Base-by-base conservation (phyloP, 2,888 invertebrate species). In the Nomada ruficornis region DNA sequence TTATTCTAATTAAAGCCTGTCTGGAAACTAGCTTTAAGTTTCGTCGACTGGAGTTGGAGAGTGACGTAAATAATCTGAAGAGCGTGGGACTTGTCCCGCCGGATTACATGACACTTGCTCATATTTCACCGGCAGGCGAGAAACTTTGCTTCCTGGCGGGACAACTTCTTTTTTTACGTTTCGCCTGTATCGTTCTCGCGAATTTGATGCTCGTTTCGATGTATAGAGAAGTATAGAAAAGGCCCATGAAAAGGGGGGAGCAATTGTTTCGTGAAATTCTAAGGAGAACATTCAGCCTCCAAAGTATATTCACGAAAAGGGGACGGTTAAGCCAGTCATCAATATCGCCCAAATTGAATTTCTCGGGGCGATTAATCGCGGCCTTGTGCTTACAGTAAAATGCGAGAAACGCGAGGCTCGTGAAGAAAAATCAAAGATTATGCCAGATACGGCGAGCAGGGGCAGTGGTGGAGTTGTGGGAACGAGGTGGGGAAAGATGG, bases 271-370 rank as follows among this genome's bases (percentile, higher is more conserved):
- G 15, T 47, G 11, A 47, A 47, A 47, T 47, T 47, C 13, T 47
- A 47, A 13, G 13, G 11, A 13, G 47, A 13, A 0, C 0, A 2
- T 47, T 47, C 47, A 13, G 15, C 47, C 47, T 13, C 13, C 15
- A 13, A 13, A 47, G 47, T 47, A 15, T 15, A 15, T 47, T 13
- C 13, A 15, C 11, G 11, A 47, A 10, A 47, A 47, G 47, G 15
- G 47, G 23, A 13, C 5, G 23, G 26, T 57, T 13, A 26, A 11
- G 57, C 83, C 71, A 79, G 87, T 84, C 85, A 82, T 86, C 83
- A 63, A 83, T 85, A 85, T 87, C 84, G 86, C 71, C 77, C 83
- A 89, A 89, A 89, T 89, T 89, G 86, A 89, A 89, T 89, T 89
- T 89, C 89, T 86, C 83, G 79, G 77, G 71, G 71, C 86, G 88